Evolutionary conservation across 2,113 vertebrate genomes (phyloP).

Genomic region (Rhinichthys klamathensis): DNA sequence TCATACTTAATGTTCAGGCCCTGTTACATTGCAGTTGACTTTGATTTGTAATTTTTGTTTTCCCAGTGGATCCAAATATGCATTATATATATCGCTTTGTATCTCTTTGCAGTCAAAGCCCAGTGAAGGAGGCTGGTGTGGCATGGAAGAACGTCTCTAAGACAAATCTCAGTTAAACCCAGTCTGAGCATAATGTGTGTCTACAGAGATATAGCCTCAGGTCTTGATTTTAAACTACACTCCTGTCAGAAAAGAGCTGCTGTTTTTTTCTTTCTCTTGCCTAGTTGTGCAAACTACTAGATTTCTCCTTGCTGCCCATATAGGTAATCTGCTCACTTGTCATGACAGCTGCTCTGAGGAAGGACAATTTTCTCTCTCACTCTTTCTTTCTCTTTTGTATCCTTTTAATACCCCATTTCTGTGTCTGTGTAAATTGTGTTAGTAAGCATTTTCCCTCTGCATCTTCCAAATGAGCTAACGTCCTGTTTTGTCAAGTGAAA

Average conservation of each 20-base stretch:
- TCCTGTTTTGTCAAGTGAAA: background rate
- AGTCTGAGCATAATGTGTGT: constrained; percentile 8
- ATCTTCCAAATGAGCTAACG: background rate
- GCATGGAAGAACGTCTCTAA: background rate
- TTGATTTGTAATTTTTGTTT: constrained; percentile 22
- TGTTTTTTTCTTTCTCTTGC: constrained; percentile 15
- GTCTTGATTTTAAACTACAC: constrained; percentile 24
- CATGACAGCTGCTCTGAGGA: constrained; percentile 11
- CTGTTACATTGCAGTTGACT: background rate
- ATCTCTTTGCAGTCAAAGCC: constrained; percentile 13
- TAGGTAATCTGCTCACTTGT: constrained; percentile 42
- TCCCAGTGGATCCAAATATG: background rate
- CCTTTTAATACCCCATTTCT: constrained; percentile 26
- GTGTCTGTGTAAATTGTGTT: constrained; percentile 16
- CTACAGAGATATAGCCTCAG: constrained; percentile 42
- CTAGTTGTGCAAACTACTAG: constrained; percentile 33
- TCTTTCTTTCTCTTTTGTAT: background rate
- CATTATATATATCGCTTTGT: constrained; percentile 12
- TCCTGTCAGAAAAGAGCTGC: constrained; percentile 29
- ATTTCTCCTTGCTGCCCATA: constrained; percentile 16
- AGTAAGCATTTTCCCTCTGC: background rate
- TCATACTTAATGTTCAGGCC: constrained; percentile 10
- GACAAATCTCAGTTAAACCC: constrained; percentile 34
- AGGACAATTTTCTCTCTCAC: constrained; percentile 14
- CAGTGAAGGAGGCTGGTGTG: background rate